Percentiles rank a stretch among this genome's conserved stretches.
Evolutionary conservation across 2,113 vertebrate species (phyloP).

Genomic region (Nothocercus nigrocapillus): DNA sequence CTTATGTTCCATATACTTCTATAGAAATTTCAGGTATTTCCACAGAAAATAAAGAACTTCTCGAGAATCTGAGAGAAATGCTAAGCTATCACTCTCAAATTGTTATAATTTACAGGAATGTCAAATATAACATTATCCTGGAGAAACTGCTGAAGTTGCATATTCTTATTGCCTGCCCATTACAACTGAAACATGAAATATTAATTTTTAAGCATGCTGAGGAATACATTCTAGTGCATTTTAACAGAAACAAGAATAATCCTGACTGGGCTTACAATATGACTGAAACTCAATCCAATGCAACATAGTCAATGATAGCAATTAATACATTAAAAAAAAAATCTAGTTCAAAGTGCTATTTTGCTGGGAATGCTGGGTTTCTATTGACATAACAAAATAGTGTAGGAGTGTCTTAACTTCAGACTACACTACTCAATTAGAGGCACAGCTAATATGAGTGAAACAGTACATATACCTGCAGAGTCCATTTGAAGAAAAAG

Average conservation of each 20-base stretch:
- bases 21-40: not conserved
- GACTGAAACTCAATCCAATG: not conserved
- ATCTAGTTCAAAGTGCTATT: not conserved
- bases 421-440: slow-evolving; percentile 45
- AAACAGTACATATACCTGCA: slow-evolving; percentile 15
- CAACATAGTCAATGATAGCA: slow-evolving; percentile 1
- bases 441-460: slow-evolving; percentile 6
- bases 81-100: not conserved
- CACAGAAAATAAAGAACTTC: not conserved
- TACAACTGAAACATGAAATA: not conserved
- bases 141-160: not conserved
- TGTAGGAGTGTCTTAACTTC: slow-evolving; percentile 57
- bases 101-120: not conserved
- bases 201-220: not conserved
- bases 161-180: not conserved
- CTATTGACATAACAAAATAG: not conserved
- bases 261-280: not conserved
- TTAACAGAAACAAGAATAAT: slow-evolving; percentile 16
- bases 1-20: not conserved
- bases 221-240: not conserved
- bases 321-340: slow-evolving; percentile 20
- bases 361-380: not conserved
- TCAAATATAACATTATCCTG: not conserved
- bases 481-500: not conserved
- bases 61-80: not conserved